Evolutionary conservation across 2,113 vertebrate genomes (phyloP), one percentile per base, ranked within the genome.

Genomic region (Cnemophilus loriae): DNA sequence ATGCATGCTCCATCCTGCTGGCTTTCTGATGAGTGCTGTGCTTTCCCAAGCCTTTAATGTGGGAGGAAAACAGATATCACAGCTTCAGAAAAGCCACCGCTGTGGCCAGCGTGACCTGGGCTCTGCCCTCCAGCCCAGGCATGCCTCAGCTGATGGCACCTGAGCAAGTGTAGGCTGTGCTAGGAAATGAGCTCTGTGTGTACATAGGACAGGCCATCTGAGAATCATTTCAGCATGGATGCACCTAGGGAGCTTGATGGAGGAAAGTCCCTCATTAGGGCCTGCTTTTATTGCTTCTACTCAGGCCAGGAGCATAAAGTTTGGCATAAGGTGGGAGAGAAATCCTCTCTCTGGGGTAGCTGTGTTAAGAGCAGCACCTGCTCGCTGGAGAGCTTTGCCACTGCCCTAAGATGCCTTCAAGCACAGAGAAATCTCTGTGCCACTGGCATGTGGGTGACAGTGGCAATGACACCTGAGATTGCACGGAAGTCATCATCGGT

Each of bases 401-500:
- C n/a, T n/a, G n/a, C n/a, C n/a, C n/a, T n/a, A n/a, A n/a, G n/a
- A n/a, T 39, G 16, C 16, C 46, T 69, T 52, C 30, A 24, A 42
- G 11, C 4, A 28, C 59, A 81, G 35, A 28, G 75, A 74, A 60
- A 50, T n/a, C 28, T 55, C 32, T 8, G 11, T 87, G 35, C 19
- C 14, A 11, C 18, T 52, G 59, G 18, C 27, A 11, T 4, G 16
- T 35, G 26, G 18, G 39, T 78, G 28, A 37, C 21, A 2, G 1
- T 30, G 73, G 6, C 68, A 42, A 13, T 33, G 28, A 68, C 68
- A 52, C 21, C 52, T 27, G 67, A 44, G 42, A 28, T 16, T 7
- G 1, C 5, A 4, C 11, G 27, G 46, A 49, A 55, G 7, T 28
- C 5, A 0, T 13, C 3, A 2, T 28, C 1, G 0, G 20, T 41